Conservation (phyloP, 1,140 invertebrate species). For the Camponotus pennsylvanicus region DNA sequence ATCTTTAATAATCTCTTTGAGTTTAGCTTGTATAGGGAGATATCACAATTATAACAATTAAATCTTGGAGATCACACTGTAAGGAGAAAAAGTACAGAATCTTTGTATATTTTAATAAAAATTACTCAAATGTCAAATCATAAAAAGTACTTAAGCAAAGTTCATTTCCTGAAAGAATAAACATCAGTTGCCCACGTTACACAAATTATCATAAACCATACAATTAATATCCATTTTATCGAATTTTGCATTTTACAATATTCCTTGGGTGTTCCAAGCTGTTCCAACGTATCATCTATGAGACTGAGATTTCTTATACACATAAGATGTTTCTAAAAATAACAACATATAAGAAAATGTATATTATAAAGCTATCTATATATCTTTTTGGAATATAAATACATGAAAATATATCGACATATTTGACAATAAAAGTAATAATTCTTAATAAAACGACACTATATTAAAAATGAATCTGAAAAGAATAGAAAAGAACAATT, state of each 20-base stretch:
- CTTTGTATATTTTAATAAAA: background rate
- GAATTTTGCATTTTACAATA: constrained; percentile 1
- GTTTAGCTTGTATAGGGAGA: no score
- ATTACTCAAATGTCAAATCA: background rate
- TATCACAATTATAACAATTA: no score
- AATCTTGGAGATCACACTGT: no score
- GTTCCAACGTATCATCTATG: constrained; percentile 33
- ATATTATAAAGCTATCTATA: no score
- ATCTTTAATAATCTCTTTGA: no score
- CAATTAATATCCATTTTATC: background rate
- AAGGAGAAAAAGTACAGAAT: no score
- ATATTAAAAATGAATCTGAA: no score
- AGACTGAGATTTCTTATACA: constrained; percentile 20
- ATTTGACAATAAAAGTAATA: no score
- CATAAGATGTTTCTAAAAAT: background rate
- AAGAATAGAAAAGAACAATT: no score
- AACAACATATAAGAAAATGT: background rate
- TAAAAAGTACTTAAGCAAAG: background rate
- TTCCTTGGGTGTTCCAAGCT: constrained; percentile 10
- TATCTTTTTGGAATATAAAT: background rate
- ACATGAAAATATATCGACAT: background rate
- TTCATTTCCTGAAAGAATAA: no score
- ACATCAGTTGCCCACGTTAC: background rate
- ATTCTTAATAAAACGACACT: background rate
- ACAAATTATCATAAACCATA: background rate